Conservation (phyloP, 2,113 vertebrate species). For the Vimba vimba region DNA sequence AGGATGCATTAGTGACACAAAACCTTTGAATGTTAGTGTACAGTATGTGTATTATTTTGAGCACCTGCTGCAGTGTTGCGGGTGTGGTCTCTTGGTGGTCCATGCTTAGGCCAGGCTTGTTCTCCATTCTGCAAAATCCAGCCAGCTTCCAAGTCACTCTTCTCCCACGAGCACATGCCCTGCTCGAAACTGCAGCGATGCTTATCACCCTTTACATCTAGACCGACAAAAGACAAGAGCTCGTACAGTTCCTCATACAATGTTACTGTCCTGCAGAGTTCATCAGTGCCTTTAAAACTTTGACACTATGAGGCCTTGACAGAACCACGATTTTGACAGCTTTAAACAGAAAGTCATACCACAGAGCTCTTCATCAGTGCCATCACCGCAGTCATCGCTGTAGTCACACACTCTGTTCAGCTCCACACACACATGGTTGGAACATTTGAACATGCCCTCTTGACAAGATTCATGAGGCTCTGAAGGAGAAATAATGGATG, state of each 20-base stretch:
- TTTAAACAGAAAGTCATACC: constrained; percentile 63
- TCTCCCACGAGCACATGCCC: constrained; percentile 72
- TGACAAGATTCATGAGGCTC: constrained; percentile 70
- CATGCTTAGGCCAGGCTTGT: constrained; percentile 60
- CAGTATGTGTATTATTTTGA: neutral
- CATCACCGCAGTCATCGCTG: constrained; percentile 78
- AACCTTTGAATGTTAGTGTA: neutral
- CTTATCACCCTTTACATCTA: constrained; percentile 63
- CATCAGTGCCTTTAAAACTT: neutral
- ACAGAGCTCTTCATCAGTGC: constrained; percentile 72
- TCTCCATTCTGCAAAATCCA: constrained; percentile 66
- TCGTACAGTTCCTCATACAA: neutral
- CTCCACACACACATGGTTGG: constrained; percentile 72
- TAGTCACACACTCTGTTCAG: constrained; percentile 74
- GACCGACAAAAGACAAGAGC: neutral
- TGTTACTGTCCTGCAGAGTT: neutral
- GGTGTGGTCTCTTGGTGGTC: constrained; percentile 77
- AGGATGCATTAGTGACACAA: neutral
- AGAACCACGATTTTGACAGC: neutral
- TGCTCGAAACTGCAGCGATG: constrained; percentile 75
- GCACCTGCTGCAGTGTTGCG: constrained; percentile 73
- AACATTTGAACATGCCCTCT: constrained; percentile 66
- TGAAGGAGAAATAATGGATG: constrained; percentile 45
- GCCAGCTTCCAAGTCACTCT: constrained; percentile 53
- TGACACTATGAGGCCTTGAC: neutral